phyloP scores from a whole-genome alignment of 2,888 invertebrate species.

The Papilio protenor region DNA sequence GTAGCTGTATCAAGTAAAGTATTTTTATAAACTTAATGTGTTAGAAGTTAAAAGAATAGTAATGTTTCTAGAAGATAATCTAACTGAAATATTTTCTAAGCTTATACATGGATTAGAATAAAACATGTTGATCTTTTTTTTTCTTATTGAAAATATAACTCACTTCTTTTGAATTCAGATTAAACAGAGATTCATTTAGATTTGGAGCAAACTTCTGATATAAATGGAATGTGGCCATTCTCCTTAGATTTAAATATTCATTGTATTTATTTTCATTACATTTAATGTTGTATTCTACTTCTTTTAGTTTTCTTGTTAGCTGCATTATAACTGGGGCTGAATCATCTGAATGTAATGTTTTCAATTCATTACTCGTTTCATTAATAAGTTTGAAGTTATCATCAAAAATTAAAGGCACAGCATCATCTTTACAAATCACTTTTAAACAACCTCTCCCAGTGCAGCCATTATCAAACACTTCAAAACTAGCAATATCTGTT shows the following conservation, averaged over 20 bases:
- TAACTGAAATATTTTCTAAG: too few relatives aligned
- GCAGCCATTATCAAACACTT: slow-evolving; percentile 60
- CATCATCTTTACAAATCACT: slow-evolving; percentile 64
- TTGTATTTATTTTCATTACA: slow-evolving; percentile 61
- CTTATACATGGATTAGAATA: too few relatives aligned
- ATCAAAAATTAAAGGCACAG: slow-evolving; percentile 69
- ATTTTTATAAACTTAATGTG: too few relatives aligned
- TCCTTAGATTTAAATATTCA: slow-evolving; percentile 62
- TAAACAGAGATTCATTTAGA: slow-evolving; percentile 56
- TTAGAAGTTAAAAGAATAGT: too few relatives aligned
- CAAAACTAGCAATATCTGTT: slow-evolving; percentile 59
- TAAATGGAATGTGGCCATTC: slow-evolving; percentile 59
- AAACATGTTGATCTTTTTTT: background rate
- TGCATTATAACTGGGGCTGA: slow-evolving; percentile 58
- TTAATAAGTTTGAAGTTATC: slow-evolving; percentile 63
- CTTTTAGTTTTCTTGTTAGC: slow-evolving; percentile 65
- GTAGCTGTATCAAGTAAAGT: too few relatives aligned
- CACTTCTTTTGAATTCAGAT: slow-evolving; percentile 57
- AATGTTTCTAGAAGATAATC: too few relatives aligned
- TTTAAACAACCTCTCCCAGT: slow-evolving; percentile 62
- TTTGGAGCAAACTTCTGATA: slow-evolving; percentile 61
- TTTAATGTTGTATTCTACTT: slow-evolving; percentile 64
- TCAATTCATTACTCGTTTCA: slow-evolving; percentile 44
- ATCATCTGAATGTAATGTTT: slow-evolving; percentile 50
- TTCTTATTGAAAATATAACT: slow-evolving; percentile 17